A percentile compares a stretch with the other conserved stretches of the same genome.
Conservation (phyloP, 2,888 invertebrate genomes). For the Thereva unica region DNA sequence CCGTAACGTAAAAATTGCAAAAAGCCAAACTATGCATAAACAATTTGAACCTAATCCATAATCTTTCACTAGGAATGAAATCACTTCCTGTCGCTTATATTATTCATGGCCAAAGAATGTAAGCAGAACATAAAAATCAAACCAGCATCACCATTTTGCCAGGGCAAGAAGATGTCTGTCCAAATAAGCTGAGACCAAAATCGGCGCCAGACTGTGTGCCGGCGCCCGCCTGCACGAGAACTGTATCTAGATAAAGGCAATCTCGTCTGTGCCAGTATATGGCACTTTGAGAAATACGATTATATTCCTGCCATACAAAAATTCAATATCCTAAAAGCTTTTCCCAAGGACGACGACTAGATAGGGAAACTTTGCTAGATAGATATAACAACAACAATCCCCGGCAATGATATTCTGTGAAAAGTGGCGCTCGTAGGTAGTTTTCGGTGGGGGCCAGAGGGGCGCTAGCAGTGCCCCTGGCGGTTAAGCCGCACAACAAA, state of each 20-base stretch:
- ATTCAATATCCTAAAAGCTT: slow-evolving; percentile 31
- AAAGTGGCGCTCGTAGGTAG: no score
- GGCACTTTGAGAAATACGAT: slow-evolving; percentile 15
- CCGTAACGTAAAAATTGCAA: no score
- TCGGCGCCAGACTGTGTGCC: slow-evolving; percentile 27
- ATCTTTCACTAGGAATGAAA: no score
- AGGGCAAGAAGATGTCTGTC: slow-evolving; percentile 6
- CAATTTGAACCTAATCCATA: no score
- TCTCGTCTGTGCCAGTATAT: slow-evolving; percentile 6
- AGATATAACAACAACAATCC: no score
- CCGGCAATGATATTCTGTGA: no score
- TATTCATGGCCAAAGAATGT: slow-evolving; percentile 15
- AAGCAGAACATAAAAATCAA: slow-evolving; percentile 7
- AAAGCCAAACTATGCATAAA: no score
- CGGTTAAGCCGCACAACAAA: slow-evolving; percentile 6
- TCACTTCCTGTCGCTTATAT: slow-evolving; percentile 12
- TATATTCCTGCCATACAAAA: slow-evolving; percentile 20
- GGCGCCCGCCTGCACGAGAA: neutral
- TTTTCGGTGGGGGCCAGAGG: no score
- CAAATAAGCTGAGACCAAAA: neutral
- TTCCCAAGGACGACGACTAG: neutral
- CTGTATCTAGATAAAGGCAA: slow-evolving; percentile 20
- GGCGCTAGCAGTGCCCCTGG: neutral
- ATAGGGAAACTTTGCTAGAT: no score
- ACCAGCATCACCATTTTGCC: neutral